Conservation (phyloP, 1,140 invertebrate genomes). For the Platyura marginata region DNA sequence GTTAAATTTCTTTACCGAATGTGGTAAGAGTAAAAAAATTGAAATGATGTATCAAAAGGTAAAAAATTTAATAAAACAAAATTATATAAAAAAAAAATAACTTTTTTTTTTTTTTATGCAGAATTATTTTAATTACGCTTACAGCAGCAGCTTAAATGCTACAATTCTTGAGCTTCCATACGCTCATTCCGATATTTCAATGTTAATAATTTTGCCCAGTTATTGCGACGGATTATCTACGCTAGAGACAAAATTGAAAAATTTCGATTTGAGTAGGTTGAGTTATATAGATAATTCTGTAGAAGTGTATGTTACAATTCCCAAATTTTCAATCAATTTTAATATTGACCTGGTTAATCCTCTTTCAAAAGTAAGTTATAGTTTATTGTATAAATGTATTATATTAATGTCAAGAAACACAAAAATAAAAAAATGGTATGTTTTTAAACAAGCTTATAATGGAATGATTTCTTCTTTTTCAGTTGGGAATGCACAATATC, state of each 20-base stretch:
- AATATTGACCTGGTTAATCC: slow-evolving; percentile 28
- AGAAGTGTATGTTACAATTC: slow-evolving; percentile 31
- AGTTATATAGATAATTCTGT: background rate
- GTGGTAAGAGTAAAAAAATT: no score
- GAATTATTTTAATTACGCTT: slow-evolving; percentile 28
- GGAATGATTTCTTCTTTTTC: slow-evolving; percentile 6
- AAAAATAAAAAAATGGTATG: no score
- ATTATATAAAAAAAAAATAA: slow-evolving; percentile 21
- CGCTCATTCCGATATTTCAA: slow-evolving; percentile 32
- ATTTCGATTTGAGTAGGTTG: slow-evolving; percentile 15
- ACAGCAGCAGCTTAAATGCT: slow-evolving; percentile 27
- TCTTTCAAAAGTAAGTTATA: slow-evolving; percentile 29
- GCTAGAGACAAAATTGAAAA: slow-evolving; percentile 25
- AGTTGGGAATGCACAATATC: slow-evolving; percentile 36
- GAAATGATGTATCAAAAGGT: no score
- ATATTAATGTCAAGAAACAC: background rate
- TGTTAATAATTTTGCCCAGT: slow-evolving; percentile 43
- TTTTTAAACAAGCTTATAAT: no score
- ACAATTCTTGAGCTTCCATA: slow-evolving; percentile 37
- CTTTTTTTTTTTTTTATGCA: slow-evolving; percentile 37
- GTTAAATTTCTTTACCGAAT: slow-evolving; percentile 30
- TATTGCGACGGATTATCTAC: slow-evolving; percentile 28
- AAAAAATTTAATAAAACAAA: no score
- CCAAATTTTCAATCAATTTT: slow-evolving; percentile 39
- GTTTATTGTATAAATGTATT: background rate